Evolutionary conservation across 2,797 vertebrate genomes (phyloP), one percentile per base, ranked within the genome.

Genomic region (Melanogrammus aeglefinus): DNA sequence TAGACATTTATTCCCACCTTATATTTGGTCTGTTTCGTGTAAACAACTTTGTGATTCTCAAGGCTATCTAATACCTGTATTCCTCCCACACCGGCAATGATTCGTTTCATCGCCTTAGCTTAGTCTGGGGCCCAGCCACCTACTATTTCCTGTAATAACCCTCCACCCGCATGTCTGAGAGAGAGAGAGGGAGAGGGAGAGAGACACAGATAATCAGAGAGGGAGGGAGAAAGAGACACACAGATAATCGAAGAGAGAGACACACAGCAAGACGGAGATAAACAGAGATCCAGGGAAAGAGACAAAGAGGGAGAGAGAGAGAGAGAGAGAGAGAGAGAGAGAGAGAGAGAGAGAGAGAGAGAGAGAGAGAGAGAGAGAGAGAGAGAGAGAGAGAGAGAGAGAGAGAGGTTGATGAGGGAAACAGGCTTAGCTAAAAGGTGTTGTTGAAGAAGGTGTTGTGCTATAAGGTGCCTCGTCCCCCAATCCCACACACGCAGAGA

Each of bases 381-480:
- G 12, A 33, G 16, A 41, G 36, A 4, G 8, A 79, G 81, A 77
- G 81, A 82, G 76, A 79, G 74, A 7, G 24, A 38, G 18, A 47
- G 29, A 21, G 39, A 21, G 29, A 9, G 18, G 75, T 38, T 29
- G 24, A 51, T 75, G 73, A 29, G 78, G 41, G 78, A 73, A 77
- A 35, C 77, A 78, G 85, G 79, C 76, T 79, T 82, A 84, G 82
- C 84, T 82, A 80, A 85, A 39, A 39, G 38, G 38, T 39, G 38
- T 39, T 39, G 38, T 39, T 39, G 38, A 39, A 81, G 90, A 86
- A 83, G 83, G 84, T 84, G 90, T 88, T 91, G 86, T 83, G 86
- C 90, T 90, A 81, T 87, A 84, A 87, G 89, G 90, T 89, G 90
- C 90, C 91, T 14, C 47, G 21, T 14, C 12, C 44, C 2, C 44